A percentile compares a stretch with the other conserved stretches of the same genome.
phyloP scores from a whole-genome alignment of 2,113 vertebrate genomes.

The Erpornis zantholeuca region DNA sequence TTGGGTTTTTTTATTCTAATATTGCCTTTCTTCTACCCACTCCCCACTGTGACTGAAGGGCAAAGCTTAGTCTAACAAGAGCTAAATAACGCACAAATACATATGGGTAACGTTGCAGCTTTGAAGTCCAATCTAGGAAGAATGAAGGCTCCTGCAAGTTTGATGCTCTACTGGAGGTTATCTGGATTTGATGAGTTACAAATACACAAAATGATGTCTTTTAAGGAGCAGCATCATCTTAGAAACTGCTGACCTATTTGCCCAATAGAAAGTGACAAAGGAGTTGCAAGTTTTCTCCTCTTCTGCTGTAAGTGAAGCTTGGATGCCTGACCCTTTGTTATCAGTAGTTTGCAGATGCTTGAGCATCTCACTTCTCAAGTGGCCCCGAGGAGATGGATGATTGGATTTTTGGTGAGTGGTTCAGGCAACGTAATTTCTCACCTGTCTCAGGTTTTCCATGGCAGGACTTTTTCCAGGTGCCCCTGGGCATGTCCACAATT shows the following conservation, averaged over 20 bases:
- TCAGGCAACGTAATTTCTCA: rapidly evolving
- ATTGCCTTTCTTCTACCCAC: not conserved
- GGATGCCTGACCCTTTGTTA: not conserved
- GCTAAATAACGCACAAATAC: not conserved
- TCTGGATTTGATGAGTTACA: not conserved
- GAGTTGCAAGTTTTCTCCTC: not conserved
- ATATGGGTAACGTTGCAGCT: not conserved
- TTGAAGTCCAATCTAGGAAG: conserved; percentile 7
- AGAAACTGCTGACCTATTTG: not conserved
- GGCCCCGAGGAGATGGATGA: not conserved
- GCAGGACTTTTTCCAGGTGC: not conserved
- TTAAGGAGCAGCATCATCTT: not conserved
- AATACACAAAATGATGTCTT: not conserved
- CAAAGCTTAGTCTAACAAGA: conserved; percentile 49
- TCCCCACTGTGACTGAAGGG: not conserved
- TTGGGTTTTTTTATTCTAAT: not conserved
- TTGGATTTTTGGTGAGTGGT: not conserved
- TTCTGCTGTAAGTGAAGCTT: not conserved
- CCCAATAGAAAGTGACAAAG: not conserved
- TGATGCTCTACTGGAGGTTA: conserved; percentile 8
- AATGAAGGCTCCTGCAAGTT: conserved; percentile 3
- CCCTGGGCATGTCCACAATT: not conserved
- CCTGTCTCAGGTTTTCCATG: not conserved
- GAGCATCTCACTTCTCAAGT: not conserved
- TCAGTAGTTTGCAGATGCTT: not conserved